A percentile compares a stretch with the other conserved stretches of the same genome.
phyloP scores from a whole-genome alignment of 1,140 invertebrate species.

The Bactericera cockerelli region DNA sequence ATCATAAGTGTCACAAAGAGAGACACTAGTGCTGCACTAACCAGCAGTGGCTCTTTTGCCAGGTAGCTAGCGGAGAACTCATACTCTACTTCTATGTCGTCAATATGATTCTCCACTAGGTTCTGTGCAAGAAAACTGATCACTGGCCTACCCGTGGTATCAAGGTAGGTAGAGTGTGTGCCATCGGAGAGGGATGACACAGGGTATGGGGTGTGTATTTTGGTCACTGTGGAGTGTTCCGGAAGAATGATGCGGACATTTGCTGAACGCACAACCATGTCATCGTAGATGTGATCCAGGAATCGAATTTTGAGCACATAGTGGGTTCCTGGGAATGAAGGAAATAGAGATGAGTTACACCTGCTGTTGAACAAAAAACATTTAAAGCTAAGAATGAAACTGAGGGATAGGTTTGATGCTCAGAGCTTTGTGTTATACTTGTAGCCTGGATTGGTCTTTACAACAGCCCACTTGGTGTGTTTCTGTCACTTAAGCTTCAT shows the following conservation, averaged over 20 bases:
- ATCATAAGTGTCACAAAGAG: constrained; percentile 85
- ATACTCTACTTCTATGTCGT: constrained; percentile 45
- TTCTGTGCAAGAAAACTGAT: constrained; percentile 73
- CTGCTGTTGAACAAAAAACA: too few species aligned
- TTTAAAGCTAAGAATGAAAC: too few species aligned
- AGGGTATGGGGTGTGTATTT: constrained; percentile 44
- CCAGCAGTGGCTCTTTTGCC: constrained; percentile 82
- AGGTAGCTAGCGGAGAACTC: constrained; percentile 67
- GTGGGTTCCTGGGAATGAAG: not conserved
- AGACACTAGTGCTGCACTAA: constrained; percentile 73
- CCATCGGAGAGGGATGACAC: constrained; percentile 57
- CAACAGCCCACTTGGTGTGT: too few species aligned
- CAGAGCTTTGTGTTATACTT: too few species aligned
- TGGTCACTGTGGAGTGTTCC: not conserved
- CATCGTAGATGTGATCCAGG: constrained; percentile 91
- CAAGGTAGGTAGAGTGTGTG: constrained; percentile 85
- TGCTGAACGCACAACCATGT: constrained; percentile 88
- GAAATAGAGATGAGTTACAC: constrained; percentile 11
- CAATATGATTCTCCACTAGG: constrained; percentile 92
- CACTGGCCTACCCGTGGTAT: constrained; percentile 82
- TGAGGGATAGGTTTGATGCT: too few species aligned
- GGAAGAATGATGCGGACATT: constrained; percentile 84
- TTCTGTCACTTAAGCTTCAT: too few species aligned
- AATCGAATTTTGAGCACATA: constrained; percentile 67
- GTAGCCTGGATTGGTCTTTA: too few species aligned